These are phyloP conservation scores for Xiphophorus maculatus DNA, from an alignment of 2,113 vertebrate genomes.

Conservation along the genomic window DNA sequence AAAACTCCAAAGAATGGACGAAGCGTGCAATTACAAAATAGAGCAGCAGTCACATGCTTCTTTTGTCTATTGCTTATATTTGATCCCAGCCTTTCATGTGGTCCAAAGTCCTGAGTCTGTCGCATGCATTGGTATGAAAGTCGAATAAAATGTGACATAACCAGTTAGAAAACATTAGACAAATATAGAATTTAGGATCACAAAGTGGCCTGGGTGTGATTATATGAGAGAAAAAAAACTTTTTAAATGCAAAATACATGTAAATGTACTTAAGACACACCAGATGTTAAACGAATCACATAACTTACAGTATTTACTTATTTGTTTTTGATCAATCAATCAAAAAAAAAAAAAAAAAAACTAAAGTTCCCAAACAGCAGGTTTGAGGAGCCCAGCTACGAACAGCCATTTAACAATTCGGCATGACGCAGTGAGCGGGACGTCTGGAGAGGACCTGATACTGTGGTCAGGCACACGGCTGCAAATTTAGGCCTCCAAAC, in stretches of 20 bases:
- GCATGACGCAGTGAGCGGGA: slow-evolving; percentile 36
- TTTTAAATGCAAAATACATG: too few species aligned
- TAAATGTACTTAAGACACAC: neutral
- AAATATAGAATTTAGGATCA: too few species aligned
- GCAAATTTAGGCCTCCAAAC: slow-evolving; percentile 25
- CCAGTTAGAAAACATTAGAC: too few species aligned
- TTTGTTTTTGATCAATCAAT: neutral
- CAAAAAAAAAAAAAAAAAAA: too few species aligned
- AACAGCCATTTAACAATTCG: slow-evolving; percentile 44
- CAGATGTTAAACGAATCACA: neutral
- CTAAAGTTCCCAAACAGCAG: neutral
- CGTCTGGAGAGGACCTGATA: slow-evolving; percentile 22
- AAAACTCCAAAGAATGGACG: neutral
- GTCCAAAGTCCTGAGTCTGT: too few species aligned
- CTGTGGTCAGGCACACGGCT: slow-evolving; percentile 33
- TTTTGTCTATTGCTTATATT: neutral
- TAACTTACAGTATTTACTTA: neutral
- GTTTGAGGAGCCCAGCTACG: slow-evolving; percentile 25
- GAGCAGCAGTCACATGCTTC: neutral
- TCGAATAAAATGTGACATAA: too few species aligned
- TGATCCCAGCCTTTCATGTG: too few species aligned
- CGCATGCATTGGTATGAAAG: too few species aligned
- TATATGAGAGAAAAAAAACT: too few species aligned
- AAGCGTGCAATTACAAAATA: neutral
- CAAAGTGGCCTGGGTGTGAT: too few species aligned